These are phyloP conservation scores for Panulirus ornatus DNA, from an alignment of 1,140 invertebrate genomes.

Conservation along the genomic window DNA sequence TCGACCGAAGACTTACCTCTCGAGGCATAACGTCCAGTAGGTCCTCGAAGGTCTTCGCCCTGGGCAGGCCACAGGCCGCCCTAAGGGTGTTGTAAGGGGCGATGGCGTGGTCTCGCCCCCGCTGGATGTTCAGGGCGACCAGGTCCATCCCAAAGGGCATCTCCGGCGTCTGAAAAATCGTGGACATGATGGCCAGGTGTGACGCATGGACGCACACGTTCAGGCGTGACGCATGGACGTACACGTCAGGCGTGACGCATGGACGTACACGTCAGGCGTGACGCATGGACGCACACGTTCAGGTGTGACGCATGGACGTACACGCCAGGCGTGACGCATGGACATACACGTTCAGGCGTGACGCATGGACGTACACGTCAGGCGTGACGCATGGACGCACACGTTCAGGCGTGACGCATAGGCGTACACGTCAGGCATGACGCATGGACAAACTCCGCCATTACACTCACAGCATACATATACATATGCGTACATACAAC, in stretches of 20 bases:
- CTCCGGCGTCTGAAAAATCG: constrained; percentile 35
- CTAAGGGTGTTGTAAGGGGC: constrained; percentile 72
- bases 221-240: too few relatives aligned
- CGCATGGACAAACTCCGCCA: too few relatives aligned
- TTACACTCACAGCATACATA: too few relatives aligned
- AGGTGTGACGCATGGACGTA: too few relatives aligned
- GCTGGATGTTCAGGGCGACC: constrained; percentile 77
- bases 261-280: too few relatives aligned
- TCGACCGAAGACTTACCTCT: constrained; percentile 29
- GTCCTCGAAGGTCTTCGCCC: constrained; percentile 59
- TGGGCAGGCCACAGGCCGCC: constrained; percentile 69
- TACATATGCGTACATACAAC: too few relatives aligned
- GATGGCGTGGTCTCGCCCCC: constrained; percentile 79
- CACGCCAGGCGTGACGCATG: too few relatives aligned
- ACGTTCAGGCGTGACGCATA: too few relatives aligned
- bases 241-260: too few relatives aligned
- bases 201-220: not conserved
- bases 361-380: not conserved
- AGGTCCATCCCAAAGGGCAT: constrained; percentile 76
- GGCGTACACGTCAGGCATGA: too few relatives aligned
- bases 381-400: not conserved
- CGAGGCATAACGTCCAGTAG: constrained; percentile 49
- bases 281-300: too few relatives aligned
- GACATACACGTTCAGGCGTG: too few relatives aligned
- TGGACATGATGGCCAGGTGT: not conserved